Base-by-base conservation (phyloP, 2,888 invertebrate species). In the Yponomeuta evonymella region DNA sequence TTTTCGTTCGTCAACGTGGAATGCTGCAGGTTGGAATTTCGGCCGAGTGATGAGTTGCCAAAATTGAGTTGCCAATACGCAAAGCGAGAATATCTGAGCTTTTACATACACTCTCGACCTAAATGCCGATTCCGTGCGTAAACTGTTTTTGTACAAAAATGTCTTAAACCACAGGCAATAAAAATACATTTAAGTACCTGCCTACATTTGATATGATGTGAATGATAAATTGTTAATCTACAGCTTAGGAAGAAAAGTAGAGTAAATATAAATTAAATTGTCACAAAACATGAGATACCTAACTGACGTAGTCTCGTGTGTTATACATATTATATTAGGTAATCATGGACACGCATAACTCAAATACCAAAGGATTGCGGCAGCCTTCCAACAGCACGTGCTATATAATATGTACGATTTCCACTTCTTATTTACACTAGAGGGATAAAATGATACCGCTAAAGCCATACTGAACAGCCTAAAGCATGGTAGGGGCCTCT, bases 41-140 rank as follows among this genome's bases (percentile, higher is more conserved):
- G 67, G 48, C 65, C 64, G 69, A 48, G 62, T 66, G 67, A 67
- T 71, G 67, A 67, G n/a, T n/a, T 36, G 67, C 62, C 36, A 36
- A 67, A 71, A 71, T 71, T 67, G 67, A 71, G 67, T 71, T 71
- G 33, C 36, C 33, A 51, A 71, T 66, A 43, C 48, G 33, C 43
- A 71, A 58, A 15, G 51, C 51, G 51, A 12, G 15, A 58, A 68
- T 71, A 64, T 33, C 30, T 11, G 23, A 29, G 29, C 1, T 58
- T 58, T 58, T 58, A 58, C 51, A 58, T 58, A 12, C 51, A 33
- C 33, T 30, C 33, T 30, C 30, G n/a, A 33, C 12, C 51, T 15
- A 58, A 58, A 58, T 58, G 51, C 51, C 51, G 15, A 58, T 58
- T 58, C 15, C 29, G 33, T 65, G 65, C 65, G 30, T 11, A 65